These are phyloP conservation scores for Ondatra zibethicus DNA, from an alignment of 2,113 vertebrate genomes.

Conservation along the genomic window DNA sequence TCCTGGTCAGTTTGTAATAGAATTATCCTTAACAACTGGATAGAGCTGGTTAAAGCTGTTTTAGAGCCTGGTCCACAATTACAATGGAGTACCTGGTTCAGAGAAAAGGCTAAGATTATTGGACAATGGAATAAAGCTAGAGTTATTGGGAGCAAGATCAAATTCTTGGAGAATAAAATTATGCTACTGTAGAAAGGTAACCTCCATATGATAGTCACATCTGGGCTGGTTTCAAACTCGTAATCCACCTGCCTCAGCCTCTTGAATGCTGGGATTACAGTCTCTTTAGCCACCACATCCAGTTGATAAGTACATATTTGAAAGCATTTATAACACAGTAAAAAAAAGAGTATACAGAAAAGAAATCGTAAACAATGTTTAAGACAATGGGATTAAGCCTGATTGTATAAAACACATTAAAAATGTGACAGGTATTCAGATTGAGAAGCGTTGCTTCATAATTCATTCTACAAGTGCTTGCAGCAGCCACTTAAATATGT, in stretches of 20 bases:
- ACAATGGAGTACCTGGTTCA: too few species aligned
- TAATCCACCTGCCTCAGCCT: not conserved
- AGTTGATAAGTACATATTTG: not conserved
- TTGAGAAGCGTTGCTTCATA: not conserved
- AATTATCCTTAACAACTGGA: too few species aligned
- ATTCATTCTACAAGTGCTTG: conserved; percentile 6
- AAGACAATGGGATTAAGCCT: not conserved
- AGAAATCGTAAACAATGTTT: not conserved
- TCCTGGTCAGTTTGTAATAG: too few species aligned
- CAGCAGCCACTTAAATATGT: not conserved
- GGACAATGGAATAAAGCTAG: too few species aligned
- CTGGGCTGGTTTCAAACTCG: not conserved
- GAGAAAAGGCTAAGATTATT: too few species aligned
- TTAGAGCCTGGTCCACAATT: too few species aligned
- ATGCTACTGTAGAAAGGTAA: too few species aligned
- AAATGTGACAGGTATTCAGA: not conserved
- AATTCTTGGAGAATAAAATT: too few species aligned
- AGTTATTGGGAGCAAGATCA: too few species aligned
- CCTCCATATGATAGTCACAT: too few species aligned
- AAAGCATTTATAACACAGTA: not conserved
- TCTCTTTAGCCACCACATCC: not conserved
- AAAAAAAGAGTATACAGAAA: not conserved
- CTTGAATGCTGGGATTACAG: not conserved
- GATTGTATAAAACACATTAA: not conserved
- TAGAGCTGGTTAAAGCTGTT: too few species aligned